These are phyloP conservation scores for Aphyosemion australe DNA, from an alignment of 2,113 vertebrate species.

Conservation along the genomic window DNA sequence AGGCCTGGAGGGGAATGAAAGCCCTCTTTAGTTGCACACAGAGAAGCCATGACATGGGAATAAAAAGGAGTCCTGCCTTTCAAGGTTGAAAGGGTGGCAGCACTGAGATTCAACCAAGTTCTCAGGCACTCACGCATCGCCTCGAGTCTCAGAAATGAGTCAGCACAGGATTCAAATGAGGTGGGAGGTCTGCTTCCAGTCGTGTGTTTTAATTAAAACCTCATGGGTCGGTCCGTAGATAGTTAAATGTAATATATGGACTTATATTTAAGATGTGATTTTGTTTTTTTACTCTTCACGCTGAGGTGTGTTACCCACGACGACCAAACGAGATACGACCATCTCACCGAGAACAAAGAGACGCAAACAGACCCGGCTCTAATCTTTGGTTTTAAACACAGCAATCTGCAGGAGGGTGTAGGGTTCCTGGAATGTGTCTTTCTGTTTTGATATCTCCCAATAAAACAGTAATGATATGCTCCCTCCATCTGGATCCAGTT, in stretches of 20 bases:
- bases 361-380: conserved; percentile 50
- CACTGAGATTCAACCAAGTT: conserved; percentile 49
- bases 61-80: conserved; percentile 60
- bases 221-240: conserved; percentile 4
- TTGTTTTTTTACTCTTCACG: conserved; percentile 26
- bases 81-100: conserved; percentile 62
- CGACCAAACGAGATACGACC: conserved; percentile 10
- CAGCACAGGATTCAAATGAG: conserved; percentile 50
- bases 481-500: conserved; percentile 80
- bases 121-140: conserved; percentile 36
- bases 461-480: conserved; percentile 76
- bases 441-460: conserved; percentile 77
- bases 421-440: conserved; percentile 53
- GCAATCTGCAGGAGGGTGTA: conserved; percentile 38
- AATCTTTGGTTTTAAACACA: conserved; percentile 40
- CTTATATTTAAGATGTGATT: conserved; percentile 11
- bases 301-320: conserved; percentile 13
- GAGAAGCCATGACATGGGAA: conserved; percentile 49
- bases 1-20: conserved; percentile 33
- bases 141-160: conserved; percentile 57
- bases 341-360: conserved; percentile 46
- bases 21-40: conserved; percentile 44
- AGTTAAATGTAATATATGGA: conserved; percentile 3
- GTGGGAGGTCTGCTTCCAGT: conserved; percentile 37
- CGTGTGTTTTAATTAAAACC: conserved; percentile 66